These are phyloP conservation scores for Bradypodion ventrale DNA, from an alignment of 2,797 vertebrate species.

Conservation along the genomic window DNA sequence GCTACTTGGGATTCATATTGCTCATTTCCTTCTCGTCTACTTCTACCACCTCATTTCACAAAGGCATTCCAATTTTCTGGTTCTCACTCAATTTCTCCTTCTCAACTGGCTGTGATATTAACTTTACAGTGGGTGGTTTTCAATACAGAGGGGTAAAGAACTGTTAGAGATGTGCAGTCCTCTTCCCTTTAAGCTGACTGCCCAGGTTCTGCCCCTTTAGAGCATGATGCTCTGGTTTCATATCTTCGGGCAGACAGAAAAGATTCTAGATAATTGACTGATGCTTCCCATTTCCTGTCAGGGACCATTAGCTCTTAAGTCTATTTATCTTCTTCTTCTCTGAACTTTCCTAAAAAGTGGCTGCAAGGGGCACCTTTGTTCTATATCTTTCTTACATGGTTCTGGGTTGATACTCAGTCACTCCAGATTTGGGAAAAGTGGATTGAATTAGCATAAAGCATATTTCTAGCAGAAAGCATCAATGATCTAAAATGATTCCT, in stretches of 20 bases:
- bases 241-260: rapidly evolving
- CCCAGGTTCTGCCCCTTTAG: not conserved
- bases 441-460: not conserved
- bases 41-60: not conserved
- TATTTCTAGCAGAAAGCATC: too few species aligned
- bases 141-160: not conserved
- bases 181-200: not conserved
- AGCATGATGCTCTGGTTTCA: rapidly evolving
- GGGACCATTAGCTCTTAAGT: not conserved
- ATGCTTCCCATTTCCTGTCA: not conserved
- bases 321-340: not conserved
- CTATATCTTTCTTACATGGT: not conserved
- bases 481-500: too few species aligned
- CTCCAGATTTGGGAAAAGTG: not conserved
- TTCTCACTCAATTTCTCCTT: conserved; percentile 29
- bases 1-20: not conserved
- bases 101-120: not conserved
- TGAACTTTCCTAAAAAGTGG: not conserved
- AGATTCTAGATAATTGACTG: not conserved
- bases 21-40: not conserved
- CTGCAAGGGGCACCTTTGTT: not conserved
- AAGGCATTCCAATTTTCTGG: conserved; percentile 14
- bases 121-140: conserved; percentile 25
- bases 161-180: not conserved
- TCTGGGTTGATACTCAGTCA: not conserved